Evolutionary conservation across 2,113 vertebrate species (phyloP).

Genomic region (Narcine bancroftii): DNA sequence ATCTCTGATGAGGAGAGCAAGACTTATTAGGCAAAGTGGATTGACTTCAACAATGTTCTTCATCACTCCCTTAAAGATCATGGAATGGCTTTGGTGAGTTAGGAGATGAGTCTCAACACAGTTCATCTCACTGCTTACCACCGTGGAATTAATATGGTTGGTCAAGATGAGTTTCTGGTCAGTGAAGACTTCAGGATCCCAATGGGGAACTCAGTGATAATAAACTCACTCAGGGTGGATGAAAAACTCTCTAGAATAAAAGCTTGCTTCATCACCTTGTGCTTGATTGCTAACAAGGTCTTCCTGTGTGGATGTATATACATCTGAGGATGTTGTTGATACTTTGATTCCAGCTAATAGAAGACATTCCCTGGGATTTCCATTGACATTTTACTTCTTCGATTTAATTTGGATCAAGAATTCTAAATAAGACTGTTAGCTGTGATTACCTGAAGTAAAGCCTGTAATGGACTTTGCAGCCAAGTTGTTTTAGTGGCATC

Average conservation of each 20-base stretch:
- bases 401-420: neutral
- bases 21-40: too few species aligned
- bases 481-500: neutral
- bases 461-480: neutral
- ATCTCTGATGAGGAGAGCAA: too few species aligned
- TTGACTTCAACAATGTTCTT: too few species aligned
- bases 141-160: neutral
- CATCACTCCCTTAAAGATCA: too few species aligned
- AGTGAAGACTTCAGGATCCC: too few species aligned
- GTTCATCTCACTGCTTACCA: neutral
- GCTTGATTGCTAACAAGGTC: too few species aligned
- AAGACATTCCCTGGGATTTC: neutral
- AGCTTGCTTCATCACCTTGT: too few species aligned
- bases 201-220: too few species aligned
- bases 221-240: too few species aligned
- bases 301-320: too few species aligned
- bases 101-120: neutral
- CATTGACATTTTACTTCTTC: neutral
- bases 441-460: neutral
- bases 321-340: too few species aligned
- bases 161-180: neutral
- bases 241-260: too few species aligned
- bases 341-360: neutral
- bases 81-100: neutral
- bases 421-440: neutral